Conservation (phyloP, 2,888 invertebrate species). For the Erpobdella octoculata region DNA sequence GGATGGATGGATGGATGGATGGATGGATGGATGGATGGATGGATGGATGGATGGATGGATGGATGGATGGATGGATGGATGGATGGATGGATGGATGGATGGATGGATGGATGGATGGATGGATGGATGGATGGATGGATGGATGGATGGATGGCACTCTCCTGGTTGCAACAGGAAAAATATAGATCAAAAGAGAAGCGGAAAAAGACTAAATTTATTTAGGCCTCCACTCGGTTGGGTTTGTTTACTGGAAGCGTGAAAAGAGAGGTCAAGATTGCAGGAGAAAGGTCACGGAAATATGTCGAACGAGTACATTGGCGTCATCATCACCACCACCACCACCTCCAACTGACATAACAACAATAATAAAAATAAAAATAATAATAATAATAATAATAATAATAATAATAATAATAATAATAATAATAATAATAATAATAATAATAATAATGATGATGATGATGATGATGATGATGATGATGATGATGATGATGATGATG, state of each 20-base stretch:
- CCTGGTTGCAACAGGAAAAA: neutral
- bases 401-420: no score
- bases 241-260: no score
- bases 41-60: slow-evolving; percentile 2
- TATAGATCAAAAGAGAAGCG: neutral
- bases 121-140: slow-evolving; percentile 7
- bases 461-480: slow-evolving; percentile 29
- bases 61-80: neutral
- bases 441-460: slow-evolving; percentile 39
- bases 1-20: neutral
- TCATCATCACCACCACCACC: neutral
- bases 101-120: neutral
- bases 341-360: neutral
- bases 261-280: no score
- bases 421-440: no score
- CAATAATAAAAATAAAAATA: neutral
- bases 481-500: slow-evolving; percentile 28
- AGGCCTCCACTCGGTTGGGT: no score
- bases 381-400: no score
- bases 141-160: neutral
- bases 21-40: slow-evolving; percentile 7
- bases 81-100: neutral
- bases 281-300: no score
- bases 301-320: no score
- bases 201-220: no score